Evolutionary conservation across 2,888 invertebrate species (phyloP).

Genomic region (Athetis lepigone): DNA sequence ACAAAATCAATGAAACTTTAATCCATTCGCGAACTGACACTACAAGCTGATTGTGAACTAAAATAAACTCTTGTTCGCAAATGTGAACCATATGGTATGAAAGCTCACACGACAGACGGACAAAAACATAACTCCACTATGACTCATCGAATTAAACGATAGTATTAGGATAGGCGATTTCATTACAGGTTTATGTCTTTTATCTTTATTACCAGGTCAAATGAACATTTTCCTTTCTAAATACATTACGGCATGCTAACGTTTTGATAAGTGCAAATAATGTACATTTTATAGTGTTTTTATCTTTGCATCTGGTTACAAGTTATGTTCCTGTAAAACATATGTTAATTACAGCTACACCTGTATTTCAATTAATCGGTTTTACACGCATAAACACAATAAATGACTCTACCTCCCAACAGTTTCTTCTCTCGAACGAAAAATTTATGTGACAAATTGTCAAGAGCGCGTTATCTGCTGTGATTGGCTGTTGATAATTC

Average conservation of each 20-base stretch:
- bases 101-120: conserved; percentile 55
- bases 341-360: too few species aligned
- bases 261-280: conserved; percentile 24
- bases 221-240: conserved; percentile 3
- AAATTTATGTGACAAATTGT: too few species aligned
- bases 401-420: too few species aligned
- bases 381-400: background rate
- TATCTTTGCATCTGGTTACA: conserved; percentile 21
- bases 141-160: conserved; percentile 37
- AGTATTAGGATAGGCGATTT: conserved; percentile 8
- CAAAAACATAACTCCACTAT: conserved; percentile 42
- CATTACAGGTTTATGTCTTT: background rate
- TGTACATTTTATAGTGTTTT: conserved; percentile 24
- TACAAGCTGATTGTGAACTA: conserved; percentile 49
- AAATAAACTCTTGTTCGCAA: conserved; percentile 62
- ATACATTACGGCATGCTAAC: conserved; percentile 16
- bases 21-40: conserved; percentile 16
- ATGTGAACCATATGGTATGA: conserved; percentile 62
- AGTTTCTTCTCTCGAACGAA: too few species aligned
- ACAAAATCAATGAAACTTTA: conserved; percentile 27
- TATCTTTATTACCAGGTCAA: conserved; percentile 24
- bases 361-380: background rate
- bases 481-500: too few species aligned
- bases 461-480: too few species aligned
- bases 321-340: conserved; percentile 1